Conservation (phyloP, 2,113 vertebrate species). For the Heloderma charlesbogerti region DNA sequence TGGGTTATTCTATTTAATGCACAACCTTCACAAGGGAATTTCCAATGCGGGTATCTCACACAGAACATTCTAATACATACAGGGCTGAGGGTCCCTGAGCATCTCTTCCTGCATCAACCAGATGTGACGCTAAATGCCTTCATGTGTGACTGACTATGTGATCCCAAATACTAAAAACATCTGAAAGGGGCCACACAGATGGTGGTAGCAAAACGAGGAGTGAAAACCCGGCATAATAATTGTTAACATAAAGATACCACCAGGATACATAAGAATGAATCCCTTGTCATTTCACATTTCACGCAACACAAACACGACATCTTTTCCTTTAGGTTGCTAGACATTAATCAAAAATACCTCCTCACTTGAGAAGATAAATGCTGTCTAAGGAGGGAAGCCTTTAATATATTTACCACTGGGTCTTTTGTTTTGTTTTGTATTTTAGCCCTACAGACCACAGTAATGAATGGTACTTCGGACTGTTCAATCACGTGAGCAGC, state of each 20-base stretch:
- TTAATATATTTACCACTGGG: constrained; percentile 71
- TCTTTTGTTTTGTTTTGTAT: constrained; percentile 54
- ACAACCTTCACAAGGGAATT: constrained; percentile 26
- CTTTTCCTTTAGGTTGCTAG: constrained; percentile 68
- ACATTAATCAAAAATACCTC: constrained; percentile 71
- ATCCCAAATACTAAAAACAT: constrained; percentile 22
- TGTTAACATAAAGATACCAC: constrained; percentile 57
- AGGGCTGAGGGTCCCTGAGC: constrained; percentile 36
- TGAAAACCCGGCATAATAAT: constrained; percentile 43
- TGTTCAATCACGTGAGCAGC: constrained; percentile 71
- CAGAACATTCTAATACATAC: constrained; percentile 6
- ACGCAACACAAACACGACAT: constrained; percentile 49
- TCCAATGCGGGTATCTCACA: constrained; percentile 24
- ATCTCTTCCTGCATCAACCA: constrained; percentile 25
- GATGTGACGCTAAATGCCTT: constrained; percentile 14
- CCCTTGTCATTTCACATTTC: constrained; percentile 70
- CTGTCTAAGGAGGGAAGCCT: constrained; percentile 60
- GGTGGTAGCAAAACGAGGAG: constrained; percentile 38
- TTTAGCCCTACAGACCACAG: constrained; percentile 56
- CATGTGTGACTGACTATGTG: constrained; percentile 23
- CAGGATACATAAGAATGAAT: constrained; percentile 51
- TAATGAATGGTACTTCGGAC: constrained; percentile 72
- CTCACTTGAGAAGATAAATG: constrained; percentile 69
- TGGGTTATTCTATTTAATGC: constrained; percentile 25
- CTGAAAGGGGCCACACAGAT: neutral